Percentiles rank a stretch among this genome's conserved stretches.
Conservation (phyloP, 2,888 invertebrate genomes). For the Galeopsomyia nigrocyanea region DNA sequence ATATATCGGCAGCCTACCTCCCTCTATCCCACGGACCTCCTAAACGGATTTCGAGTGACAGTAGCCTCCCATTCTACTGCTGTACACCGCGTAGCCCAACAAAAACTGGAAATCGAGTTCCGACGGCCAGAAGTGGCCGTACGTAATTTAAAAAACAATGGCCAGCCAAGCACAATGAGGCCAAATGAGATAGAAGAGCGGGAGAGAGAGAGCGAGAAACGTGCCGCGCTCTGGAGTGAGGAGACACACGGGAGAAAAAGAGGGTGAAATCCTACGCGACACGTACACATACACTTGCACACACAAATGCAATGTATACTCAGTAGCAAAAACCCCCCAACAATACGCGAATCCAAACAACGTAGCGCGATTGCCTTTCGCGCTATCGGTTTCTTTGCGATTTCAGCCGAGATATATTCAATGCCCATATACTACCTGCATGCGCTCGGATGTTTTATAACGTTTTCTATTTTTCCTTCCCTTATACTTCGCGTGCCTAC, state of each 20-base stretch:
- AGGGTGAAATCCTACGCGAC: slow-evolving; percentile 41
- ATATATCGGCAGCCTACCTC: slow-evolving; percentile 18
- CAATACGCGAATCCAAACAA: slow-evolving; percentile 45
- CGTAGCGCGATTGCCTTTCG: slow-evolving; percentile 39
- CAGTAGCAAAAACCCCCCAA: slow-evolving; percentile 37
- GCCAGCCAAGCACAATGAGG: slow-evolving; percentile 66
- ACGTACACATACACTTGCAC: background rate
- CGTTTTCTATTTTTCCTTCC: no score
- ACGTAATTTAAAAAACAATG: slow-evolving; percentile 69
- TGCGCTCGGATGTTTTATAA: no score
- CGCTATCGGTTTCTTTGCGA: slow-evolving; percentile 31
- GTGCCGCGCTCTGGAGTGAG: background rate
- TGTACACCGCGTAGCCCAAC: slow-evolving; percentile 46
- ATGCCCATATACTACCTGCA: no score
- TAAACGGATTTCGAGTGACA: slow-evolving; percentile 58
- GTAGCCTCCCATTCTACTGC: slow-evolving; percentile 48
- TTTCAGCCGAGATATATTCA: slow-evolving; percentile 29
- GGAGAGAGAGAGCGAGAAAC: slow-evolving; percentile 1
- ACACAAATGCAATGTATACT: slow-evolving; percentile 14
- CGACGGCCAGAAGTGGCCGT: slow-evolving; percentile 62
- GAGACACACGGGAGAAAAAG: background rate
- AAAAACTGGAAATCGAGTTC: slow-evolving; percentile 65
- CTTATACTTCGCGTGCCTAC: no score
- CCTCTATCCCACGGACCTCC: slow-evolving; percentile 51
- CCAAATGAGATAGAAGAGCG: slow-evolving; percentile 67